Percentiles rank a stretch among this genome's conserved stretches.
phyloP scores from a whole-genome alignment of 1,140 invertebrate genomes.

The Conopomorpha cramerella region DNA sequence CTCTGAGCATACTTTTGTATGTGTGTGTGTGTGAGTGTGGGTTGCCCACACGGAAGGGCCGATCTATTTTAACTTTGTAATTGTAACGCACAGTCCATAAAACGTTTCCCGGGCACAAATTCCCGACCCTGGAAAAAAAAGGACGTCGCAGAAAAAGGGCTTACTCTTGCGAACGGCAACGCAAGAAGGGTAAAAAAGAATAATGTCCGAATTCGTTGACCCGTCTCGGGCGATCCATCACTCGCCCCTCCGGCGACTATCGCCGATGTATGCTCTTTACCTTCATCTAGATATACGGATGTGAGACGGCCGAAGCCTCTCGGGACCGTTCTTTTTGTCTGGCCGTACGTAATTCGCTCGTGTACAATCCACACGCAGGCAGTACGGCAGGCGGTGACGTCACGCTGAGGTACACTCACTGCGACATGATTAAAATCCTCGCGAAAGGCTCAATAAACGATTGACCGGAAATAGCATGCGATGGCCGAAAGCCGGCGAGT shows the following conservation, averaged over 20 bases:
- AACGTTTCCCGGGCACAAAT: conserved; percentile 38
- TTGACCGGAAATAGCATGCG: conserved; percentile 26
- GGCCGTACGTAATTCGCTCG: conserved; percentile 16
- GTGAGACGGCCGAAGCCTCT: conserved; percentile 22
- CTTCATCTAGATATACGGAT: conserved; percentile 41
- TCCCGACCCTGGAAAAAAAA: conserved; percentile 36
- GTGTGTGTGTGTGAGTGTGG: no score
- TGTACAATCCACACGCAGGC: conserved; percentile 6
- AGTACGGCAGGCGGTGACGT: conserved; percentile 10
- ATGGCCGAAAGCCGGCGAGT: conserved; percentile 21
- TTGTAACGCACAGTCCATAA: conserved; percentile 50
- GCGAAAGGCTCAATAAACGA: conserved; percentile 39
- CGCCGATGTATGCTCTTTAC: conserved; percentile 25
- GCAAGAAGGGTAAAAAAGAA: conserved; percentile 67
- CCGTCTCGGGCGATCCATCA: conserved; percentile 73
- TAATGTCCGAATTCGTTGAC: conserved; percentile 77
- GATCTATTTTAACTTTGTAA: conserved; percentile 54
- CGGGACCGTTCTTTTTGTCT: conserved; percentile 23
- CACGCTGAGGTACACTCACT: not conserved
- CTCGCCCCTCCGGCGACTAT: conserved; percentile 45
- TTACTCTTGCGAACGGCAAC: conserved; percentile 48
- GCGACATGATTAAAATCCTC: conserved; percentile 23
- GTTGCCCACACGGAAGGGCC: conserved; percentile 36
- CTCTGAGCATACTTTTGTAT: no score
- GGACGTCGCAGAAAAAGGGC: conserved; percentile 54